A percentile compares a stretch with the other conserved stretches of the same genome.
These are phyloP conservation scores for Cyphomyrus plagiostoma DNA, from an alignment of 2,113 vertebrate species.

Conservation along the genomic window DNA sequence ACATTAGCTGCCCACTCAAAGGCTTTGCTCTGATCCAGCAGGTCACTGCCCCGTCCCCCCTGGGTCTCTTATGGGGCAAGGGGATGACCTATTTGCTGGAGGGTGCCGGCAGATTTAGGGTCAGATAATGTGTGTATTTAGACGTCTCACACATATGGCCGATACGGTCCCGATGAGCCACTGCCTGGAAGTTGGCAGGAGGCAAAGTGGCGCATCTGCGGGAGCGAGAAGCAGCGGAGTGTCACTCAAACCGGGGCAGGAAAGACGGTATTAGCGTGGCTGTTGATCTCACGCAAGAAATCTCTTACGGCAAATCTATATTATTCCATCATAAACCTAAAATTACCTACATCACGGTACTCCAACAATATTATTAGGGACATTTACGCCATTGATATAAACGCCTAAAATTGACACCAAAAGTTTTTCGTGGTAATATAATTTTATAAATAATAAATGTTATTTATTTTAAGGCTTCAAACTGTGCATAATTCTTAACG, in stretches of 20 bases:
- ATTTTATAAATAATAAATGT: not conserved
- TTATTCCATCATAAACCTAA: not conserved
- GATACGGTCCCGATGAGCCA: not conserved
- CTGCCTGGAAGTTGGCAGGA: not conserved
- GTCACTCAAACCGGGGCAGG: not conserved
- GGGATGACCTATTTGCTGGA: constrained; percentile 48
- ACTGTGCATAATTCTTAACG: not conserved
- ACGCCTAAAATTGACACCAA: not conserved
- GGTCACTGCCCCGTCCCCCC: constrained; percentile 50
- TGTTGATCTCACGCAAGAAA: not conserved
- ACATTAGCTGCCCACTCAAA: constrained; percentile 66
- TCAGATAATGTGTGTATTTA: constrained; percentile 39
- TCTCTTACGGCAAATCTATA: not conserved
- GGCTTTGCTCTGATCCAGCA: constrained; percentile 63
- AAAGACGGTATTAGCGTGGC: not conserved
- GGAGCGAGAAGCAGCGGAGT: not conserved
- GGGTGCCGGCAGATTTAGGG: constrained; percentile 52
- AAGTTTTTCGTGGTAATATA: not conserved
- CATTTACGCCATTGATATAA: not conserved
- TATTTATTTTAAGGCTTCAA: not conserved
- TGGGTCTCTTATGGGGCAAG: constrained; percentile 47
- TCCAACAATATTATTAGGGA: not conserved
- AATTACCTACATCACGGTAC: not conserved
- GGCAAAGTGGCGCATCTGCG: not conserved
- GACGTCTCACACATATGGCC: constrained; percentile 37